Base-by-base conservation (phyloP, 2,113 vertebrate genomes). In the Camelus bactrianus region DNA sequence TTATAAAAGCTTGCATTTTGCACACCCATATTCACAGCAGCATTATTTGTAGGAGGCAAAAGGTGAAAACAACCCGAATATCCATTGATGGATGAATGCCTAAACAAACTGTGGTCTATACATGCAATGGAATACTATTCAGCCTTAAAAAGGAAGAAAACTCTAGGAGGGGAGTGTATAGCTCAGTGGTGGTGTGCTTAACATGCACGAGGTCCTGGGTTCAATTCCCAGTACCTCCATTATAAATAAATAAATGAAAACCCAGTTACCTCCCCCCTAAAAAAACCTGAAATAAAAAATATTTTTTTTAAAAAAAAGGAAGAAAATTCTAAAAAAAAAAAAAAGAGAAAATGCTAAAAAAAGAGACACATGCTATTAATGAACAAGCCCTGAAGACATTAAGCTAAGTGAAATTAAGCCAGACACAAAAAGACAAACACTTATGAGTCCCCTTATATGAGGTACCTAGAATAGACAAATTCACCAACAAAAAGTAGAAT, bases 51-150 rank as follows among this genome's bases (percentile, higher is more conserved):
- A 15, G 16, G 0, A 6, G 38, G 19, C 19, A 62, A 35, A 64
- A 26, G 65, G 77, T 11, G n/a, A 42, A 22, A 75, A 14, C 24
- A 5, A 54, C 3, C 19, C 38, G 13, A 32, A 15, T 8, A 15
- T 8, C 48, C 38, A 8, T 0, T 0, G 5, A 24, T 4, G 6
- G n/a, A 32, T 3, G 28, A 24, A n/a, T 5, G 54, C 11, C 50
- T n/a, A 9, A 54, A 6, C n/a, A 24, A 30, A 50, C 26, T 0
- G 8, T 10, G 64, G 67, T n/a, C 20, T 13, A 5, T 10, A 14
- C 6, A 1, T 2, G 14, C 20, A 6, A 16, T 4, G 30, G 67
- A 72, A 10, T 0, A 32, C 2, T 5, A n/a, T 8, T 30, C 28
- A 28, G 60, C 46, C 84, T 76, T 60, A 0, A 52, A 91, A 77